Evolutionary conservation across 2,888 invertebrate species (phyloP).

Genomic region (Dinocampus coccinellae): DNA sequence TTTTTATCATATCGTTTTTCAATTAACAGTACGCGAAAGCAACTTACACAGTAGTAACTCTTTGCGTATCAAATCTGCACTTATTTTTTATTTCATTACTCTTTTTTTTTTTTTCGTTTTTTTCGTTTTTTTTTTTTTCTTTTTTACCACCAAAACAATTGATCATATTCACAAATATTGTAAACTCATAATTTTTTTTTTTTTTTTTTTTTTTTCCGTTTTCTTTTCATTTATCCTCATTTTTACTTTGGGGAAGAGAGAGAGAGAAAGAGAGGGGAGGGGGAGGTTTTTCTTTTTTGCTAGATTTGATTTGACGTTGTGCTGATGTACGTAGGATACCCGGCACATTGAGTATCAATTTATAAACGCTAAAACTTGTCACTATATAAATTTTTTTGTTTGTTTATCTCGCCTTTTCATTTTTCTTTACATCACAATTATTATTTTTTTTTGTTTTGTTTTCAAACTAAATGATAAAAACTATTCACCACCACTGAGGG

Average conservation of each 20-base stretch:
- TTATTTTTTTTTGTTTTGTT: slow-evolving; percentile 15
- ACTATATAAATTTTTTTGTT: neutral
- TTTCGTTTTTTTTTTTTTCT: neutral
- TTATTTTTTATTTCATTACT: slow-evolving; percentile 17
- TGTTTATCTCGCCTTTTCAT: slow-evolving; percentile 13
- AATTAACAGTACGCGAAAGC: neutral
- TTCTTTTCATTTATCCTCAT: slow-evolving; percentile 18
- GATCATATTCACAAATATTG: slow-evolving; percentile 33
- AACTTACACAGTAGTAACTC: slow-evolving; percentile 26
- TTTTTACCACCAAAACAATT: slow-evolving; percentile 1
- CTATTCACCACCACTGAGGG: slow-evolving; percentile 12
- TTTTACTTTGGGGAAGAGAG: too few species aligned
- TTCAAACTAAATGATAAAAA: slow-evolving; percentile 29
- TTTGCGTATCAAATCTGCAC: slow-evolving; percentile 36
- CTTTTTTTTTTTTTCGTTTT: neutral
- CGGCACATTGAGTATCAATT: neutral
- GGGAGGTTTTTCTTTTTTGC: slow-evolving; percentile 14
- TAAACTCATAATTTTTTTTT: slow-evolving; percentile 24
- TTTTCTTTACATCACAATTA: slow-evolving; percentile 11
- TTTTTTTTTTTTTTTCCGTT: slow-evolving; percentile 21
- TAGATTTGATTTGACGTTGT: slow-evolving; percentile 16
- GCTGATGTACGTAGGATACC: neutral
- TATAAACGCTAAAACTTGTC: slow-evolving; percentile 5
- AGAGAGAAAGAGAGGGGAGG: too few species aligned
- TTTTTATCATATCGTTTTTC: neutral